Evolutionary conservation across 2,888 invertebrate species (phyloP).

Genomic region (Nowickia ferox): DNA sequence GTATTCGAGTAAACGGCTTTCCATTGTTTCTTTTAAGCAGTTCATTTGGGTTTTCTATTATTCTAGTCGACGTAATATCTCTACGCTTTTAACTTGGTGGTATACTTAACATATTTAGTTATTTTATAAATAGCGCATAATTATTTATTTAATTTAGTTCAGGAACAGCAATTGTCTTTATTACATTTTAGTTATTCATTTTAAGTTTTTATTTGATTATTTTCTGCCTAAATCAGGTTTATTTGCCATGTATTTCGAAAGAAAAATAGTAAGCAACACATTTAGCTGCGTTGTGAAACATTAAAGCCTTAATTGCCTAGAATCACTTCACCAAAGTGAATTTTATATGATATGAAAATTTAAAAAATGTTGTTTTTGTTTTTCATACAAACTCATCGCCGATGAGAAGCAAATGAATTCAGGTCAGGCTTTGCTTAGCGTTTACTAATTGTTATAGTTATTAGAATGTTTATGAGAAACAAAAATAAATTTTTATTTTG

Average conservation of each 20-base stretch:
- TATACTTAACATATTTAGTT: slow-evolving; percentile 8
- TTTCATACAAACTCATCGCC: too few relatives aligned
- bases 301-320: too few relatives aligned
- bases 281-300: too few relatives aligned
- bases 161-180: slow-evolving; percentile 53
- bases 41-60: slow-evolving; percentile 21
- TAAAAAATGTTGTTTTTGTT: too few relatives aligned
- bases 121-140: not conserved
- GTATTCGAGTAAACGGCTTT: slow-evolving; percentile 85
- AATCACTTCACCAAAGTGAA: too few relatives aligned
- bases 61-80: slow-evolving; percentile 20
- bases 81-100: not conserved
- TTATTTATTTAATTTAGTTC: slow-evolving; percentile 17
- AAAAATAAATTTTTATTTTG: too few relatives aligned
- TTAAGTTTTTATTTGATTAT: not conserved
- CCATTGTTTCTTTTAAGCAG: slow-evolving; percentile 81
- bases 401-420: too few relatives aligned
- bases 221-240: not conserved
- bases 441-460: too few relatives aligned
- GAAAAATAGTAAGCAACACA: too few relatives aligned
- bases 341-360: too few relatives aligned
- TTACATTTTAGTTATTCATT: not conserved
- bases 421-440: too few relatives aligned
- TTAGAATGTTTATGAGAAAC: too few relatives aligned
- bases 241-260: not conserved